Base-by-base conservation (phyloP, 2,797 vertebrate species). In the Taenioides sp. region DNA sequence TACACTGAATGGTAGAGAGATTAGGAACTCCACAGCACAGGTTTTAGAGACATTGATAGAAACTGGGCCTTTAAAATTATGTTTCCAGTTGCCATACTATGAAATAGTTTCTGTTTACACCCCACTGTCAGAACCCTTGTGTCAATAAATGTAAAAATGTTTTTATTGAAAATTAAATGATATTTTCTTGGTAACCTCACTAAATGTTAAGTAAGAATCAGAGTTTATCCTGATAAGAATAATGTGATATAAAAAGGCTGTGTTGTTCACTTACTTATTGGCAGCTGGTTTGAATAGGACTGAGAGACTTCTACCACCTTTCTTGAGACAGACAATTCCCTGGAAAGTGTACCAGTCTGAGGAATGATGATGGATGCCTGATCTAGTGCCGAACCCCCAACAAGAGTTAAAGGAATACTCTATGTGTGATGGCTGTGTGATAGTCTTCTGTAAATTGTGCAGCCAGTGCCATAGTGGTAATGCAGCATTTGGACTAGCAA, bases 1-100 rank as follows among this genome's bases (percentile, higher is more conserved):
- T 91, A 93, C 91, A 88, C 75, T 89, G n/a, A 43, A 50, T 68
- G 20, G 34, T 7, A 17, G 16, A 18, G 22, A 47, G 22, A 7
- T 31, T 11, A 17, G 40, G 16, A n/a, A 23, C 54, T 54, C 27
- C 63, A 7, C 23, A 49, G 49, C 5, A 18, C 2, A 65, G 22
- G 14, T 9, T 16, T 65, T 5, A 31, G 20, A 54, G 43, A 47
- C 43, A 47, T 47, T 47, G 14, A 47, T 47, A 47, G 14, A 47
- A 47, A 47, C 43, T 16, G 0, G 43, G 43, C 12, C 12, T 17
- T 16, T 47, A 47, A 4, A 47, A 47, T 43, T 12, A 43, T 43
- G 40, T 43, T 12, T 43, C 14, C 37, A 40, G 9, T 40, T 40
- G 37, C 37, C 34, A 37, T 40, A 40, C 7, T 40, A 11, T 40